Base-by-base conservation (phyloP, 2,113 vertebrate species). In the Oreamnos americanus region DNA sequence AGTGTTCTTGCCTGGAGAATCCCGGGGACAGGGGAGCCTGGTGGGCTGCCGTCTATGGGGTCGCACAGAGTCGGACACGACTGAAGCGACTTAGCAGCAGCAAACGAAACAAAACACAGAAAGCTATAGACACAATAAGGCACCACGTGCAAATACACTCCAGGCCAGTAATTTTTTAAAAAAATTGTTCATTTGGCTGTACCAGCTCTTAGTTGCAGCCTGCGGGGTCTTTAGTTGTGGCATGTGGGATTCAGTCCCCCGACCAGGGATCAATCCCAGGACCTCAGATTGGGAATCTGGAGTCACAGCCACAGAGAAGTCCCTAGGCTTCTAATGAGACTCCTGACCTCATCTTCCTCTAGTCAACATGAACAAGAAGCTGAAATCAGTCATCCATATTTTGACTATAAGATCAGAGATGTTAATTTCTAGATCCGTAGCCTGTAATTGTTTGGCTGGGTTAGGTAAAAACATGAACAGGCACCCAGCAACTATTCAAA, bases 321-420 rank as follows among this genome's bases (percentile, higher is more conserved):
- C 51, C 64, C 64, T 2, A 60, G n/a, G 36, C 78, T 92, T 81
- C 60, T 21, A 36, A 47, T 67, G 83, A 51, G 36, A 76, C 36
- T 26, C 19, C 81, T 64, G 8, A 25, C 45, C 43, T 47, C 85
- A 81, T 71, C 96, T 91, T 64, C 17, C 47, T 83, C n/a, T 93
- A n/a, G 19, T 67, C 79, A 79, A 43, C 19, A 28, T 86, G 39
- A 96, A 95, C 47, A 86, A 62, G 16, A 15, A 87, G 49, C 82
- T 90, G 91, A 25, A 62, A 93, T 93, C 23, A 6, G 87, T 49
- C 19, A 93, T 58, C 53, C 84, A 91, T 47, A 89, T 47, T 98
- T 85, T 81, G 25, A 92, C 62, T 47, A 49, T 30, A 58, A 97
- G 81, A 89, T 16, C 28, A n/a, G 0, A 82, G 10, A 43, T 25